These are phyloP conservation scores for Butorides virescens DNA, from an alignment of 2,113 vertebrate genomes.

Conservation along the genomic window DNA sequence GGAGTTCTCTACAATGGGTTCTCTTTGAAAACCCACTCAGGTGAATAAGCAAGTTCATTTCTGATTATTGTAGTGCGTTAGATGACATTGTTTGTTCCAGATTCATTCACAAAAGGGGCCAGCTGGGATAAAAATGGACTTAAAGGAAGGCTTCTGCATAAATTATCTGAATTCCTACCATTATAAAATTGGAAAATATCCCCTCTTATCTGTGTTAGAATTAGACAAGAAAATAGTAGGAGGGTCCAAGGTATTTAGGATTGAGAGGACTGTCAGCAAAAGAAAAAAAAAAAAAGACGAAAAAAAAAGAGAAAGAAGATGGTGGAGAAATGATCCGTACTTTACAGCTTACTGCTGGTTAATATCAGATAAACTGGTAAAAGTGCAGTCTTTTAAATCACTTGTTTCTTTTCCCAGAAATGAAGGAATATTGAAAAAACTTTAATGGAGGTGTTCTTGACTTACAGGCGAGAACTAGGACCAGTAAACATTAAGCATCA, in stretches of 20 bases:
- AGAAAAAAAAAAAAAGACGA: background rate
- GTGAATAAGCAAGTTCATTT: background rate
- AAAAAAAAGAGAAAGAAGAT: background rate
- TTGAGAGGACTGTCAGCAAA: background rate
- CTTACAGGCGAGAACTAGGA: background rate
- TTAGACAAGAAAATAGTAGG: background rate
- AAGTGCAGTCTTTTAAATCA: background rate
- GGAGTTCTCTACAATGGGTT: background rate
- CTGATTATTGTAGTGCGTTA: background rate
- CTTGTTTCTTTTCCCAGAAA: background rate
- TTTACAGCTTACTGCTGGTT: background rate
- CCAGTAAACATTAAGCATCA: background rate
- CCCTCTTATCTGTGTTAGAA: background rate
- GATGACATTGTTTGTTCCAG: background rate
- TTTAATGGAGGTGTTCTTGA: background rate
- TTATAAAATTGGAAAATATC: background rate
- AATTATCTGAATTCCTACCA: background rate
- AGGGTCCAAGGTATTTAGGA: background rate
- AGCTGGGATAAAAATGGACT: background rate
- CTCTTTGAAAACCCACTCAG: background rate
- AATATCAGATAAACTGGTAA: background rate
- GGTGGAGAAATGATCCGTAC: background rate
- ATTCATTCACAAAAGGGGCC: background rate
- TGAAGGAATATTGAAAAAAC: background rate
- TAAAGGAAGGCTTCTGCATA: background rate